Evolutionary conservation across 1,140 invertebrate species (phyloP).

Genomic region (Lordiphosa mommai): DNA sequence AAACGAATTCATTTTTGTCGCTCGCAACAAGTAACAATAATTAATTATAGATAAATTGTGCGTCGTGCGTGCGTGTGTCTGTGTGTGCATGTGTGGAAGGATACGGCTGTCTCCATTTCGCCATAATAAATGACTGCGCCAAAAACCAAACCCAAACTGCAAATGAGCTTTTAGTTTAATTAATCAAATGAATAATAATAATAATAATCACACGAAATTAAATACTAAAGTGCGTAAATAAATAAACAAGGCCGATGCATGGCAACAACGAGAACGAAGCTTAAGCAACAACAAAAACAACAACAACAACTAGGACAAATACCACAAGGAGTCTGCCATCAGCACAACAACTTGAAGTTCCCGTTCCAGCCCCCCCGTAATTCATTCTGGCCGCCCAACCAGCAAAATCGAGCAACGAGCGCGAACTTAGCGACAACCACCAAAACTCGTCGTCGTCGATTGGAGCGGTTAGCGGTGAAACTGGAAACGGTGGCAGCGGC

Average conservation of each 20-base stretch:
- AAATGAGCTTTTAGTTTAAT: constrained; percentile 77
- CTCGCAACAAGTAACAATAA: constrained; percentile 72
- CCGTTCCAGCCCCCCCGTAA: constrained; percentile 31
- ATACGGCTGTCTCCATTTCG: background rate
- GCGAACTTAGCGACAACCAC: constrained; percentile 40
- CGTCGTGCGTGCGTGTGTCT: constrained; percentile 16
- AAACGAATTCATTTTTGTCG: constrained; percentile 52
- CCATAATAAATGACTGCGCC: constrained; percentile 66
- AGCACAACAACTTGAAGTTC: constrained; percentile 6
- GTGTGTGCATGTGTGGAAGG: background rate
- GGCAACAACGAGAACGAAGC: constrained; percentile 31
- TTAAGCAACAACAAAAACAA: background rate
- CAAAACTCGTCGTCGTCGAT: background rate
- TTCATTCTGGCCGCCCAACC: constrained; percentile 80
- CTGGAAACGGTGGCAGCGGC: constrained; percentile 14
- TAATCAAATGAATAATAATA: constrained; percentile 63
- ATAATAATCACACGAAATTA: constrained; percentile 35
- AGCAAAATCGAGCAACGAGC: constrained; percentile 49
- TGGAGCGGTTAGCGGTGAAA: constrained; percentile 6
- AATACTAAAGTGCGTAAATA: constrained; percentile 40
- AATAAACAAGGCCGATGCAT: constrained; percentile 42
- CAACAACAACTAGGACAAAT: background rate
- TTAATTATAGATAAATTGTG: constrained; percentile 75
- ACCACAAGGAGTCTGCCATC: background rate
- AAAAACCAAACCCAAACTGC: background rate